phyloP scores from a whole-genome alignment of 2,797 vertebrate species.

The Callimico goeldii region DNA sequence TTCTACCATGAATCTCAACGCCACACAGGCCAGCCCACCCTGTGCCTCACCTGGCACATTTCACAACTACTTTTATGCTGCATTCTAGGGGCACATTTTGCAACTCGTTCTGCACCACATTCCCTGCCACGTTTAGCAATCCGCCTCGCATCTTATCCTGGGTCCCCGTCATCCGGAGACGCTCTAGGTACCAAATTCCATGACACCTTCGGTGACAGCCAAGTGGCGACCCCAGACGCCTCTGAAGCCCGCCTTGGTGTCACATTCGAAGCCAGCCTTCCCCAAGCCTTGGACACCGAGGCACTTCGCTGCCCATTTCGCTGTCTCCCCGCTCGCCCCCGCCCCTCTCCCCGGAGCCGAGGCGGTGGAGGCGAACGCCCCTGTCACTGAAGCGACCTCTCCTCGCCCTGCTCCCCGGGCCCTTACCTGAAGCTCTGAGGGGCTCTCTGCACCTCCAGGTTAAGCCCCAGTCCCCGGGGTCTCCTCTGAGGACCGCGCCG shows the following conservation, averaged over 20 bases:
- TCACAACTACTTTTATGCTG: slow-evolving; percentile 74
- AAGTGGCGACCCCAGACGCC: background rate
- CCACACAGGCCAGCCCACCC: slow-evolving; percentile 45
- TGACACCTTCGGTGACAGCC: slow-evolving; percentile 57
- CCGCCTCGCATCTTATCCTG: slow-evolving; percentile 30
- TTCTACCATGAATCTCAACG: slow-evolving; percentile 22
- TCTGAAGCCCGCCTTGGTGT: background rate
- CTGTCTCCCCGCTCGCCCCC: slow-evolving; percentile 31
- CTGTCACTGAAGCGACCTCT: slow-evolving; percentile 44
- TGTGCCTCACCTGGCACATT: slow-evolving; percentile 66
- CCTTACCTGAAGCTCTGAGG: slow-evolving; percentile 68
- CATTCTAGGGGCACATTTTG: slow-evolving; percentile 68
- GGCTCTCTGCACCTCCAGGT: slow-evolving; percentile 54
- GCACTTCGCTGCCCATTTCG: background rate
- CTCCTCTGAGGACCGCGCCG: slow-evolving; percentile 38
- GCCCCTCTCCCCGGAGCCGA: slow-evolving; percentile 13
- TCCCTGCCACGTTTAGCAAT: slow-evolving; percentile 72
- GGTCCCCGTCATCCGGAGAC: slow-evolving; percentile 10
- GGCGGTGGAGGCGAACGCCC: background rate
- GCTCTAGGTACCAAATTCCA: slow-evolving; percentile 60
- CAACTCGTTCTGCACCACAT: slow-evolving; percentile 70
- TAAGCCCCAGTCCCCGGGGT: slow-evolving; percentile 49
- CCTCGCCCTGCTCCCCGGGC: background rate
- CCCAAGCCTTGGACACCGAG: slow-evolving; percentile 11
- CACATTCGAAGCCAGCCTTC: slow-evolving; percentile 33